phyloP scores from a whole-genome alignment of 2,113 vertebrate species.

The Cheirogaleus medius region DNA sequence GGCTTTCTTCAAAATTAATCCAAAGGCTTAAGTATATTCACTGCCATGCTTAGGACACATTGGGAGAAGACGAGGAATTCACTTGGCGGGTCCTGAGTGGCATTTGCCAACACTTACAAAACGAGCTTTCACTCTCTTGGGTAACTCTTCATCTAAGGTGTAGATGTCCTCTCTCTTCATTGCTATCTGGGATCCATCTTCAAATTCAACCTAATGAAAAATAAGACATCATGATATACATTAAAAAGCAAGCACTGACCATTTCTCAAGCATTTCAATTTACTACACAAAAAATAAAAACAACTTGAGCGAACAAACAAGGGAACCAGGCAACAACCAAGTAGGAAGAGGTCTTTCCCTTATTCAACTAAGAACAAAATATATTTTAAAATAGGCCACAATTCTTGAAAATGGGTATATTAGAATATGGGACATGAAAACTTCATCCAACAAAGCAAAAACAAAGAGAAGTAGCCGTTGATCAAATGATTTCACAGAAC shows the following conservation, averaged over 20 bases:
- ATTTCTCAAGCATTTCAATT: constrained; percentile 7
- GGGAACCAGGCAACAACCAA: background rate
- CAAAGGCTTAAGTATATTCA: background rate
- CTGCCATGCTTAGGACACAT: background rate
- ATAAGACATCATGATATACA: background rate
- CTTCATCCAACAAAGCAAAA: background rate
- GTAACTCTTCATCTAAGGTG: constrained; percentile 95
- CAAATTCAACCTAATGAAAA: constrained; percentile 94
- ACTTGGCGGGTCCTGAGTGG: background rate
- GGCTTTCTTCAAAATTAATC: constrained; percentile 3
- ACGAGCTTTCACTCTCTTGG: constrained; percentile 97
- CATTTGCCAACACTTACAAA: constrained; percentile 90
- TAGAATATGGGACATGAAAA: constrained; percentile 18
- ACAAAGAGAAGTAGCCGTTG: background rate
- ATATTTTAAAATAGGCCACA: constrained; percentile 7
- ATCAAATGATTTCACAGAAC: constrained; percentile 24
- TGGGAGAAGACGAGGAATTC: background rate
- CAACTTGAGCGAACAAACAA: background rate
- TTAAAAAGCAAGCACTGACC: background rate
- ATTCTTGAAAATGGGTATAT: constrained; percentile 29
- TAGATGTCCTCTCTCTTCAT: constrained; percentile 97
- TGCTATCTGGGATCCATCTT: constrained; percentile 95
- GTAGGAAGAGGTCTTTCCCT: background rate
- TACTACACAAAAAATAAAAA: background rate
- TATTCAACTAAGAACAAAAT: background rate